Evolutionary conservation across 2,113 vertebrate species (phyloP), one percentile per base, ranked within the genome.

Genomic region (Ptilonorhynchus violaceus): DNA sequence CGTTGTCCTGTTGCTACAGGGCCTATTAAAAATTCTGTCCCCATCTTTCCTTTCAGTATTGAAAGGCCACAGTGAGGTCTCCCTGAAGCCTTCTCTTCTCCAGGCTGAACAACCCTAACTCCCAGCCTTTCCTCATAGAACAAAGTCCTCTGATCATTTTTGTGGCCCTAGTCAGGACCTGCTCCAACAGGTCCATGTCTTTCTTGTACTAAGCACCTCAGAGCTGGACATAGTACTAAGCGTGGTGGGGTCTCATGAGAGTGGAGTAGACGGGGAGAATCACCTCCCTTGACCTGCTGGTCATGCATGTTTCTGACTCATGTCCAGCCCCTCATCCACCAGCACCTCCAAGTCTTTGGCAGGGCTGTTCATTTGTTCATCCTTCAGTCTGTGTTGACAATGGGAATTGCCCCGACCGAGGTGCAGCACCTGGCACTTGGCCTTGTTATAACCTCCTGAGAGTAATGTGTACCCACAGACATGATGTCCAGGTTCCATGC

Each of bases 391-490:
- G 6, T 52, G 19, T 16, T 50, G 39, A 6, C 37, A 15, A 1
- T 0, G 0, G 10, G 3, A 3, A 0, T 62, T 80, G 14, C 25
- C 6, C 28, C 1, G 2, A 1, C 8, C 23, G 24, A 20, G 3
- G 4, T 49, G 46, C 25, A 42, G 17, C 31, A 41, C 44, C 31
- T 44, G 63, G 10, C 11, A 46, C 33, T 27, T 46, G 47, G 14
- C 37, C 24, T 35, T 28, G 15, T 39, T 55, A n/a, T 31, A 79
- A 5, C 42, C 13, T 55, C 10, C 4, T 11, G 37, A 52, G 3
- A 25, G 52, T 87, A 9, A 2, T 12, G 2, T 9, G 5, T 67
- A 14, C 24, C 28, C 22, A 5, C 22, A 31, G 49, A 20, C 33
- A 2, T 25, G 18, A 42, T 2, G 0, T 37, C 15, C 37, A 27